These are phyloP conservation scores for Batillaria attramentaria DNA, from an alignment of 1,140 invertebrate species.

Conservation along the genomic window DNA sequence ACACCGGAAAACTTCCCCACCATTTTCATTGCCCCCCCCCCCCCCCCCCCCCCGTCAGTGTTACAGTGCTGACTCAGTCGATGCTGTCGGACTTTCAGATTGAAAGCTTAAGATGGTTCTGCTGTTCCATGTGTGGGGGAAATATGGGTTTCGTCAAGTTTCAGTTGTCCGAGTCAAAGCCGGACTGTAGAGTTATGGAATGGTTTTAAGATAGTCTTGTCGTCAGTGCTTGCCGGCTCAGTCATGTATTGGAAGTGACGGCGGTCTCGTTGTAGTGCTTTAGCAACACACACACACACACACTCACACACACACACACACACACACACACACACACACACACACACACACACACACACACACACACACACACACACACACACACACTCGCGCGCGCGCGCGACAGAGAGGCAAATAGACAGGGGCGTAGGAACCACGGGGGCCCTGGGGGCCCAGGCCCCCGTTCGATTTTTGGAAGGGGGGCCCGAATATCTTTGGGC, in stretches of 20 bases:
- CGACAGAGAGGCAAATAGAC: not conserved
- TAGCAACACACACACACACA: not conserved
- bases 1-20: no score
- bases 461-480: not conserved
- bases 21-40: no score
- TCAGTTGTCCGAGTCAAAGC: not conserved
- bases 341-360: conserved; percentile 20
- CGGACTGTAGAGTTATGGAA: not conserved
- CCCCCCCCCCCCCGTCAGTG: no score
- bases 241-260: no score
- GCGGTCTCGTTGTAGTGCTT: no score
- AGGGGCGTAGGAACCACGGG: not conserved
- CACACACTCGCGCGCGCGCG: not conserved
- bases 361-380: not conserved
- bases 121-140: not conserved
- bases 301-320: not conserved
- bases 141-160: not conserved
- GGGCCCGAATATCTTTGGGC: not conserved
- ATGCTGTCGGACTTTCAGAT: no score
- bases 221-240: no score
- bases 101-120: no score
- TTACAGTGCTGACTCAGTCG: no score
- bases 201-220: not conserved
- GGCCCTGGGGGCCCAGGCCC: not conserved
- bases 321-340: conserved; percentile 21